phyloP scores from a whole-genome alignment of 2,888 invertebrate genomes.

The Ditula angustiorana region DNA sequence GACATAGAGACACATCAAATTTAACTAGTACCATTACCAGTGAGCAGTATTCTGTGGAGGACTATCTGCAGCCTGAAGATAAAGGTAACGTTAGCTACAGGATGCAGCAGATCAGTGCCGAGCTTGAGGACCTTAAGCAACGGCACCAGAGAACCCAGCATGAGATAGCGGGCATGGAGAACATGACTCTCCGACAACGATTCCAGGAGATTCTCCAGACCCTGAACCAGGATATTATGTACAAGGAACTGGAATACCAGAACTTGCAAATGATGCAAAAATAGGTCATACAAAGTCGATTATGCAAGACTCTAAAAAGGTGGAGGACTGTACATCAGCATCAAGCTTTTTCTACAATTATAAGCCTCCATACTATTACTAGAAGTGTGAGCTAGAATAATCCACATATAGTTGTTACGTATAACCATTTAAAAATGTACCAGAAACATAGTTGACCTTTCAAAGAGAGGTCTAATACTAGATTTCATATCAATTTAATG shows the following conservation, averaged over 20 bases:
- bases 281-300: slow-evolving; percentile 2
- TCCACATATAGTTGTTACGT: no score
- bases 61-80: slow-evolving; percentile 43
- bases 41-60: slow-evolving; percentile 39
- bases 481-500: no score
- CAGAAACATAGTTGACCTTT: no score
- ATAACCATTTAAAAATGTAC: no score
- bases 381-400: no score
- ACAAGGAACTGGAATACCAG: slow-evolving; percentile 87
- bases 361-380: no score
- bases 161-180: slow-evolving; percentile 92
- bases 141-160: slow-evolving; percentile 90
- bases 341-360: no score
- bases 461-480: no score
- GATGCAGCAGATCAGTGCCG: slow-evolving; percentile 87
- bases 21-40: slow-evolving; percentile 26
- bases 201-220: slow-evolving; percentile 91
- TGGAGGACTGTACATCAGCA: no score
- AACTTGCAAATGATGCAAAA: slow-evolving; percentile 41
- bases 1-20: slow-evolving; percentile 9
- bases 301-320: no score
- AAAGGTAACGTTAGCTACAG: slow-evolving; percentile 80
- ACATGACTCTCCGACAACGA: slow-evolving; percentile 90
- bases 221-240: slow-evolving; percentile 89
- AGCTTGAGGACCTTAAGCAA: slow-evolving; percentile 89